Evolutionary conservation across 2,113 vertebrate genomes (phyloP).

Genomic region (Melanostigma gelatinosum): DNA sequence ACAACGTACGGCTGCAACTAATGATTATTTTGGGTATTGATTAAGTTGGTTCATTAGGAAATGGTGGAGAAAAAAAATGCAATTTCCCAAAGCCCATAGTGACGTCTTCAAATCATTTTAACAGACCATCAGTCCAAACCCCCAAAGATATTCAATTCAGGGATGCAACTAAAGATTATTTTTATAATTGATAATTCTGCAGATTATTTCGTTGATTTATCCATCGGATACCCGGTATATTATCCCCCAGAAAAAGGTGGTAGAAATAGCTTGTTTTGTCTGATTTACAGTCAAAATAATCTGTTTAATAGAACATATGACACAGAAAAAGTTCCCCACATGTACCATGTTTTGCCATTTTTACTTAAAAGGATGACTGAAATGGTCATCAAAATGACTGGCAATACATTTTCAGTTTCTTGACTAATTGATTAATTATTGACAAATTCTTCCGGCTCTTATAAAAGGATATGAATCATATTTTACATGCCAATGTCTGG

Average conservation of each 20-base stretch:
- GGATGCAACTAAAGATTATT: background rate
- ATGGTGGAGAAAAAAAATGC: background rate
- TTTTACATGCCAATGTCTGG: background rate
- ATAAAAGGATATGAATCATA: background rate
- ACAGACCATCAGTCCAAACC: background rate
- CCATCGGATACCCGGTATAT: background rate
- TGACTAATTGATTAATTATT: background rate
- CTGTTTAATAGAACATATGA: background rate
- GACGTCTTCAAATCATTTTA: background rate
- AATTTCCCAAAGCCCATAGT: background rate
- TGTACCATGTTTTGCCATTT: background rate
- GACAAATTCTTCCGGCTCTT: background rate
- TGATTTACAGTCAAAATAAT: background rate
- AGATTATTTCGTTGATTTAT: background rate
- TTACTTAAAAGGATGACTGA: background rate
- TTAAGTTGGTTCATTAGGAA: background rate
- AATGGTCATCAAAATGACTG: background rate
- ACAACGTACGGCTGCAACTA: background rate
- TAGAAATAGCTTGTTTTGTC: background rate
- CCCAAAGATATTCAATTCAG: background rate
- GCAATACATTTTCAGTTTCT: background rate
- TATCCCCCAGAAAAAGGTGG: background rate
- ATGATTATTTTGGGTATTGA: background rate
- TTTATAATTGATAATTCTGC: background rate
- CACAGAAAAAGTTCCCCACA: background rate